phyloP scores from a whole-genome alignment of 2,113 vertebrate species.

The Nothocercus julius region DNA sequence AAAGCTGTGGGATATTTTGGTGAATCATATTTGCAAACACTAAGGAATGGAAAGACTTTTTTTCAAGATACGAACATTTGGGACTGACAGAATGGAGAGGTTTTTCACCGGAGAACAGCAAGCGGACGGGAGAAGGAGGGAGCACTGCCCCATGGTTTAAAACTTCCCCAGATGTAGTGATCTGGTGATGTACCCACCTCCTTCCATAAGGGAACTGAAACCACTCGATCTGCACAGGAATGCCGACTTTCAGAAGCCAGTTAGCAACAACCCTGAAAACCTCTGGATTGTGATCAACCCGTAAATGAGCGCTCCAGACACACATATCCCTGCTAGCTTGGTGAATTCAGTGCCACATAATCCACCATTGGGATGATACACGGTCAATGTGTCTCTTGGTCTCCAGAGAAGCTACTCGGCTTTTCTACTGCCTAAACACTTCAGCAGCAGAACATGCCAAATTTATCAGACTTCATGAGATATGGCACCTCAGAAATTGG shows the following conservation, averaged over 20 bases:
- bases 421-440: slow-evolving; percentile 24
- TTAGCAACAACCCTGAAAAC: neutral
- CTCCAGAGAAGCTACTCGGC: neutral
- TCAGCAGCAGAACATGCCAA: slow-evolving; percentile 34
- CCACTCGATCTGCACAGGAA: neutral
- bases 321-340: neutral
- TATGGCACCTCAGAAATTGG: slow-evolving; percentile 60
- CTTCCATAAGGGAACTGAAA: neutral
- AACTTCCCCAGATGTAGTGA: neutral
- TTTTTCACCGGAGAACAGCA: neutral
- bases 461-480: slow-evolving; percentile 64
- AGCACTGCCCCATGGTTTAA: neutral
- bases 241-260: neutral
- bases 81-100: neutral
- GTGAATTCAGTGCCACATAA: neutral
- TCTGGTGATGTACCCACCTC: neutral
- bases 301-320: neutral
- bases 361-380: neutral
- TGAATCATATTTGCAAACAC: neutral
- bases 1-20: neutral
- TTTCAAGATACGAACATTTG: neutral
- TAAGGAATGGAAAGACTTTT: neutral
- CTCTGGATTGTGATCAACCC: neutral
- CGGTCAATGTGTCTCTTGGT: neutral
- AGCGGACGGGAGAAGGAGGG: neutral